Evolutionary conservation across 23 tunicate genomes (phyloP), one percentile per base, ranked within the genome.

Genomic region (Diplosoma virens): DNA sequence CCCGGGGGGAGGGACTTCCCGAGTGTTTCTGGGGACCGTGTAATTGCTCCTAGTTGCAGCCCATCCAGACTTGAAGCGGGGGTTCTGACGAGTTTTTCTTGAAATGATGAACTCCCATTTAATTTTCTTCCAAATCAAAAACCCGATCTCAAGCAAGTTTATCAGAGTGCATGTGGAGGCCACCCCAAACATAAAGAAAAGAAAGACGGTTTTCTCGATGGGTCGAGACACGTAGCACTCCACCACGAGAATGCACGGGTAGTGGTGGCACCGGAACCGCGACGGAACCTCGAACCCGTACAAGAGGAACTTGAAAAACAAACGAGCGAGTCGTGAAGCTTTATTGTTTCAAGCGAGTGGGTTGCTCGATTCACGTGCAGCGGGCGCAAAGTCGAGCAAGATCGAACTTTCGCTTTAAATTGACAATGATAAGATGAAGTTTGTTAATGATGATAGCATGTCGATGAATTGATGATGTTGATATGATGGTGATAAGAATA

Each of bases 171-270:
- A 89, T 36, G 71, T n/a, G 23, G 35, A 80, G 24, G 75, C 87
- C 25, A 93, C 98, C 5, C 26, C 88, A 59, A 93, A 86, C 98
- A 93, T 93, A 71, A 93, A 93, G 53, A 68, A 77, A 25, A 93
- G 85, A 66, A 93, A 93, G 26, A 93, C 65, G 27, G 89, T 82
- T 59, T 93, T 93, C 55, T 93, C 98, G 78, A 66, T 85, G 32
- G 98, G 93, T 36, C 98, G 35, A 1, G 98, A 93, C 18, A 93
- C 48, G 84, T 86, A 93, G 70, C 98, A 93, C 59, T 86, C 85
- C 36, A 86, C 93, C 20, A 66, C 71, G 31, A 67, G 48, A 14
- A 82, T 88, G 34, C 98, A 93, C 0, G 98, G 98, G 50, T 93
- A 60, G 11, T 84, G 59, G 47, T 48, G 59, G 77, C 98, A 93